A percentile compares a stretch with the other conserved stretches of the same genome.
phyloP scores from a whole-genome alignment of 1,140 invertebrate species.

The Orussus abietinus region DNA sequence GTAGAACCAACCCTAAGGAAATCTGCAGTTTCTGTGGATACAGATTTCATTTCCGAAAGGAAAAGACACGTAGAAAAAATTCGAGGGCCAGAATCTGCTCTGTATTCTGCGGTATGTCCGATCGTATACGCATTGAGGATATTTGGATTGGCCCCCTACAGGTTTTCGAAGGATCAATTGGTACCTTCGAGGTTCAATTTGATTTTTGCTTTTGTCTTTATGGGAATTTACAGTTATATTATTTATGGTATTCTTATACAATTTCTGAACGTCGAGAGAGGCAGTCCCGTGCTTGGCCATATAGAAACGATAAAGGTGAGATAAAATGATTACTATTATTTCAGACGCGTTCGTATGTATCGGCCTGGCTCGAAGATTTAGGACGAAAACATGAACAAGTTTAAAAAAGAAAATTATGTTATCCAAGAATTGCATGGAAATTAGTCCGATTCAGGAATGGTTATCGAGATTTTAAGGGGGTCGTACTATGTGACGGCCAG shows the following conservation, averaged over 20 bases:
- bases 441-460: too few species aligned
- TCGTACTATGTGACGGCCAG: too few species aligned
- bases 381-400: too few species aligned
- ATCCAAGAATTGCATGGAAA: too few species aligned
- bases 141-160: constrained; percentile 43
- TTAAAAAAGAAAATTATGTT: too few species aligned
- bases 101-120: constrained; percentile 38
- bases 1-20: too few species aligned
- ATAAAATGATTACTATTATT: constrained; percentile 10
- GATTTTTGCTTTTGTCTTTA: constrained; percentile 15
- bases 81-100: constrained; percentile 28
- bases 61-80: too few species aligned
- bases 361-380: background rate
- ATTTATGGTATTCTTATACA: constrained; percentile 16
- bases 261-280: background rate
- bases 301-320: constrained; percentile 38
- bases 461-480: too few species aligned
- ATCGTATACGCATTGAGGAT: constrained; percentile 27
- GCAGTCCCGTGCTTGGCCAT: constrained; percentile 12
- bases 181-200: constrained; percentile 25
- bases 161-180: constrained; percentile 28
- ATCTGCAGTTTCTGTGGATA: too few species aligned
- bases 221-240: constrained; percentile 18
- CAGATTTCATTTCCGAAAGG: too few species aligned
- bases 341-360: constrained; percentile 1